Evolutionary conservation across 2,888 invertebrate genomes (phyloP).

Genomic region (Zygothrica quintamaculata): DNA sequence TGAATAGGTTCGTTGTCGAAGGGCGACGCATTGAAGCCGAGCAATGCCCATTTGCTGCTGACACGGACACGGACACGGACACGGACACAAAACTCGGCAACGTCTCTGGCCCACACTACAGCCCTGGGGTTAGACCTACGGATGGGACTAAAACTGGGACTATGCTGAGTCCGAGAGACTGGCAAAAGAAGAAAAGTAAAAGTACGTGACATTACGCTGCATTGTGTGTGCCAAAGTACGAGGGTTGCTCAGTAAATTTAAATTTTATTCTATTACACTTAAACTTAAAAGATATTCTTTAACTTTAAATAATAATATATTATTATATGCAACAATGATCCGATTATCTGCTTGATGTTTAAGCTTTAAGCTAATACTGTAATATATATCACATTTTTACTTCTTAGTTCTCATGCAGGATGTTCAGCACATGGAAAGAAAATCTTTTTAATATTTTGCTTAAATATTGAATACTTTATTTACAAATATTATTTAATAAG

Average conservation of each 20-base stretch:
- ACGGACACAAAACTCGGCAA: not conserved
- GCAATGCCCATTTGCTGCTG: slow-evolving; percentile 52
- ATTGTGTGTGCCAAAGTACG: slow-evolving; percentile 36
- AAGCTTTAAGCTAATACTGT: too few relatives aligned
- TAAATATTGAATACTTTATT: too few relatives aligned
- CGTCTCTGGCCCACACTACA: slow-evolving; percentile 1
- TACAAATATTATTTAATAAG: too few relatives aligned
- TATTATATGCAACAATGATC: too few relatives aligned
- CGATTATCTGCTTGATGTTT: too few relatives aligned
- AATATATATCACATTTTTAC: too few relatives aligned
- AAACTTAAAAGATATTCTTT: too few relatives aligned
- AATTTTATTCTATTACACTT: not conserved
- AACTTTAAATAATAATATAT: not conserved
- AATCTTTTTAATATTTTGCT: too few relatives aligned
- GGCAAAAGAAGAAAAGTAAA: slow-evolving; percentile 63
- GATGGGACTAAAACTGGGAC: not conserved
- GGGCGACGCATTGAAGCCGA: slow-evolving; percentile 59
- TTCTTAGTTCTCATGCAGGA: too few relatives aligned
- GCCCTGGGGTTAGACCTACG: not conserved
- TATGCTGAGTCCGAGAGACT: not conserved
- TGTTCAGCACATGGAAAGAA: too few relatives aligned
- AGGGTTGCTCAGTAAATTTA: slow-evolving; percentile 37
- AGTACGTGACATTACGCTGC: slow-evolving; percentile 72
- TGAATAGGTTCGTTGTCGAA: slow-evolving; percentile 76
- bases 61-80: slow-evolving; percentile 9